Conservation (phyloP, 92 coral and sea anemone species). For the Epizoanthus ramosus region DNA sequence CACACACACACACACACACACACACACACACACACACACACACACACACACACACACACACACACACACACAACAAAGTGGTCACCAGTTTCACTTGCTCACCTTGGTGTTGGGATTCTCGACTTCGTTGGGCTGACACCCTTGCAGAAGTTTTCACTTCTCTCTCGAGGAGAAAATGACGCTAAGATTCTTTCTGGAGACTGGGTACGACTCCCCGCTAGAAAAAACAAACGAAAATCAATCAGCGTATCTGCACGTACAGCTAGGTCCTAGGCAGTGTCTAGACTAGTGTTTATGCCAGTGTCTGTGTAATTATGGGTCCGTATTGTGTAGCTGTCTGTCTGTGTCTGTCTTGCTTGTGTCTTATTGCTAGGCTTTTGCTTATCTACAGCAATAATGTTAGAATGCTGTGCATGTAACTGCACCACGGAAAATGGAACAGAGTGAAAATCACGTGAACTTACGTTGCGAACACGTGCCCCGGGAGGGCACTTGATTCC, state of each 20-base stretch:
- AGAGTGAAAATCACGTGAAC: conserved; percentile 26
- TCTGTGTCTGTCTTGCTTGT: too few relatives aligned
- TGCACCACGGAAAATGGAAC: neutral
- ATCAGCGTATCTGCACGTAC: neutral
- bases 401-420: neutral
- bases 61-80: neutral
- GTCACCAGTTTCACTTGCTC: neutral
- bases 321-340: too few relatives aligned
- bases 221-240: neutral
- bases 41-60: neutral
- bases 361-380: too few relatives aligned
- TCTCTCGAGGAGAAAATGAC: conserved; percentile 82
- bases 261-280: neutral
- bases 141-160: conserved; percentile 87
- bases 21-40: neutral
- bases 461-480: conserved; percentile 96
- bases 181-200: conserved; percentile 83
- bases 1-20: too few relatives aligned
- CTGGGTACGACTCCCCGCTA: conserved; percentile 93
- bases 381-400: too few relatives aligned
- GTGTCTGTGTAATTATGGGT: too few relatives aligned
- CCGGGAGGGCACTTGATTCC: conserved; percentile 77
- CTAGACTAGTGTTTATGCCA: too few relatives aligned
- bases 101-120: conserved; percentile 97
- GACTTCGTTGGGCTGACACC: conserved; percentile 82